Evolutionary conservation across 2,888 invertebrate species (phyloP).

Genomic region (Cistogaster globosa): DNA sequence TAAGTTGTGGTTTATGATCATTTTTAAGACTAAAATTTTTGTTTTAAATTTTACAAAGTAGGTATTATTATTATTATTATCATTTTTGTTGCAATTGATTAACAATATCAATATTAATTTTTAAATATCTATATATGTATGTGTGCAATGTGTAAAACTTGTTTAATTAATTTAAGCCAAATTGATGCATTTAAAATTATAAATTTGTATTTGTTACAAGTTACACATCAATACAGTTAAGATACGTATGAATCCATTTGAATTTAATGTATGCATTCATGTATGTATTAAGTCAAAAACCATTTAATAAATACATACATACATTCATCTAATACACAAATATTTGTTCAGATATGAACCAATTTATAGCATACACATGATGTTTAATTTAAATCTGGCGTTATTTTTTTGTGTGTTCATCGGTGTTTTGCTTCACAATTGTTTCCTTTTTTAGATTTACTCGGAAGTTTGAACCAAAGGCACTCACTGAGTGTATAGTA

Average conservation of each 20-base stretch:
- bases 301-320: background rate
- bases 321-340: background rate
- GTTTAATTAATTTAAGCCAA: conserved; percentile 19
- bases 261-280: background rate
- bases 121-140: conserved; percentile 27
- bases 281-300: background rate
- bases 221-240: background rate
- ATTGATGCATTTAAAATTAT: conserved; percentile 30
- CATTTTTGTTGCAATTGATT: background rate
- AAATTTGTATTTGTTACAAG: conserved; percentile 6
- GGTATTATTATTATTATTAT: background rate
- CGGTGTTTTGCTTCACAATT: conserved; percentile 44
- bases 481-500: conserved; percentile 18
- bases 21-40: background rate
- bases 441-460: conserved; percentile 7
- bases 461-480: background rate
- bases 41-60: conserved; percentile 11
- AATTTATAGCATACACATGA: conserved; percentile 39
- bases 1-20: background rate
- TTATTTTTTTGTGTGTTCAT: conserved; percentile 31
- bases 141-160: conserved; percentile 20
- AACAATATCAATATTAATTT: conserved; percentile 47
- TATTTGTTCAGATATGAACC: background rate
- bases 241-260: background rate
- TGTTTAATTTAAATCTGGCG: conserved; percentile 49